phyloP scores from a whole-genome alignment of 2,113 vertebrate genomes.

The Cricetomys ansorgei region DNA sequence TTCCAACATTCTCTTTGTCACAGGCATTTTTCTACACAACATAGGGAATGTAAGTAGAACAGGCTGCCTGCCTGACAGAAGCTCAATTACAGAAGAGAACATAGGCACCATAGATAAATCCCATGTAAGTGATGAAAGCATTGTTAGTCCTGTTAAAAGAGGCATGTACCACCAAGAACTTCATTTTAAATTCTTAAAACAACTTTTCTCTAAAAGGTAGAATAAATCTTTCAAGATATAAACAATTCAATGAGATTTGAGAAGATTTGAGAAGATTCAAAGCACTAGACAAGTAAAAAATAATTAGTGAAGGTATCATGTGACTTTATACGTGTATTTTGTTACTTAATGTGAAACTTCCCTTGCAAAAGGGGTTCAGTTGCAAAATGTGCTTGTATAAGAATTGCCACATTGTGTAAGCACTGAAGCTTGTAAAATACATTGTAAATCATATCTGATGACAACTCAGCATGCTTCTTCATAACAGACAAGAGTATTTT shows the following conservation, averaged over 20 bases:
- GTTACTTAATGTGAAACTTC: conserved; percentile 48
- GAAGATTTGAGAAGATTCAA: background rate
- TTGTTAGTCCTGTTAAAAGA: background rate
- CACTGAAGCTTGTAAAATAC: conserved; percentile 30
- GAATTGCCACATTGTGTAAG: conserved; percentile 43
- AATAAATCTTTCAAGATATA: conserved; percentile 11
- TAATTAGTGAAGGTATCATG: background rate
- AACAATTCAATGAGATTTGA: background rate
- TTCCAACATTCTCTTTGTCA: background rate
- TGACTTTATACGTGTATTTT: conserved; percentile 6
- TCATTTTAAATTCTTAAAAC: background rate
- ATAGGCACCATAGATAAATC: background rate
- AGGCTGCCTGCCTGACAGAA: background rate
- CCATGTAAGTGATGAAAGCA: background rate
- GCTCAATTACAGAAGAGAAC: background rate
- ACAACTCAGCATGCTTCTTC: conserved; percentile 30
- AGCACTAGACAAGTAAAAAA: conserved; percentile 17
- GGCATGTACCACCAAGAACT: background rate
- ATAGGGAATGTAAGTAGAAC: background rate
- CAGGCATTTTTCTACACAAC: background rate
- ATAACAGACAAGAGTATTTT: conserved; percentile 31
- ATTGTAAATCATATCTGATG: conserved; percentile 57
- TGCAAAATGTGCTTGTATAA: conserved; percentile 66
- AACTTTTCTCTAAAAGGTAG: conserved; percentile 3
- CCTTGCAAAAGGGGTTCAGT: conserved; percentile 54